Evolutionary conservation across 2,113 vertebrate genomes (phyloP).

Genomic region (Apteryx owenii): DNA sequence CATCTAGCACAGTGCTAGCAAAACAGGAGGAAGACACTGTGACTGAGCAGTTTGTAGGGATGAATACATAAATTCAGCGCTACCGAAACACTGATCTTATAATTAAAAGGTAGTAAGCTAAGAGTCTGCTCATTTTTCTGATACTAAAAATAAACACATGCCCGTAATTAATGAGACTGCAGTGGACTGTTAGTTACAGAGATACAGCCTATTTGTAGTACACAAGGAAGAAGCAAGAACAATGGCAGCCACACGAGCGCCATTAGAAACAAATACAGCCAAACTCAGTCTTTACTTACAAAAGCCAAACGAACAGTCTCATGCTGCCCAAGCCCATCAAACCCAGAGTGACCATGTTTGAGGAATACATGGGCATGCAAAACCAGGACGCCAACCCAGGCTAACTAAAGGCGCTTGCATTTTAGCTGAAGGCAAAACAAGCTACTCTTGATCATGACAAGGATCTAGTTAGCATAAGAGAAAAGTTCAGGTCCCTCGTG

Average conservation of each 20-base stretch:
- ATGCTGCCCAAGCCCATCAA: neutral
- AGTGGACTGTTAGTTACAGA: neutral
- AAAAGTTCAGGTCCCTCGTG: conserved; percentile 40
- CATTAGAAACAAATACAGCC: neutral
- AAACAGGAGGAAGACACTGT: neutral
- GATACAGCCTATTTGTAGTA: neutral
- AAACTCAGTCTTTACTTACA: neutral
- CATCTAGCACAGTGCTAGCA: neutral
- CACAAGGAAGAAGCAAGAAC: neutral
- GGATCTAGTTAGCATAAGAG: conserved; percentile 32
- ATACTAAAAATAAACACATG: neutral
- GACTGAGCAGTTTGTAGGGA: neutral
- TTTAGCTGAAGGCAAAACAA: conserved; percentile 48
- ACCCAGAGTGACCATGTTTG: neutral
- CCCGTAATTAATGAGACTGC: neutral
- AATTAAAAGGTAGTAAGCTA: neutral
- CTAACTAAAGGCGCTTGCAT: neutral
- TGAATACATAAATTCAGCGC: neutral
- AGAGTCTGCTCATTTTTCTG: neutral
- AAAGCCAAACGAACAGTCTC: neutral
- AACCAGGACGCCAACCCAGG: neutral
- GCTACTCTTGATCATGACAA: conserved; percentile 13
- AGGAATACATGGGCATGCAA: neutral
- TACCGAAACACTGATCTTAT: neutral
- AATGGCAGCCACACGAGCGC: neutral